These are phyloP conservation scores for Euthynnus affinis DNA, from an alignment of 2,797 vertebrate genomes.

Conservation along the genomic window DNA sequence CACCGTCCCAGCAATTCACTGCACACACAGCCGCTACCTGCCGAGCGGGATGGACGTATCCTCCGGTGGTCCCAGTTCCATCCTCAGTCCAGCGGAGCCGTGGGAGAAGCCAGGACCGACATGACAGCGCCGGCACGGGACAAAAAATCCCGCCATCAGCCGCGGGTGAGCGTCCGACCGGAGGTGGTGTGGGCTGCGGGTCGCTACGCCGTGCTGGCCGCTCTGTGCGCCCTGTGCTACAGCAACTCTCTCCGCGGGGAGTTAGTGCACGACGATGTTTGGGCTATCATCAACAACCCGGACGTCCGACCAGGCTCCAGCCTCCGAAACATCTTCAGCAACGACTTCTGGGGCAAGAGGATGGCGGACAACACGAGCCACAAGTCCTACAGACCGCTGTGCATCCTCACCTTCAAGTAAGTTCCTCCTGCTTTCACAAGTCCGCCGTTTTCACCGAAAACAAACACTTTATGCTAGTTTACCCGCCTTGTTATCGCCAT, in stretches of 20 bases:
- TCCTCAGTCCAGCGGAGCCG: slow-evolving; percentile 47
- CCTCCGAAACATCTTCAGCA: slow-evolving; percentile 86
- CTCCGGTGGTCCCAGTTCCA: slow-evolving; percentile 17
- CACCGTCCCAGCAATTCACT: slow-evolving; percentile 38
- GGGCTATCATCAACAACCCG: slow-evolving; percentile 96
- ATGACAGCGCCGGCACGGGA: slow-evolving; percentile 79
- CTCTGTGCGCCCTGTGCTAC: slow-evolving; percentile 90
- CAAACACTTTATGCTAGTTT: rapidly evolving
- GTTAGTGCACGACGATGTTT: slow-evolving; percentile 97
- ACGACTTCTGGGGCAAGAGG: slow-evolving; percentile 98
- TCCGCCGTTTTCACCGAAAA: not conserved
- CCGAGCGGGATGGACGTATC: slow-evolving; percentile 58
- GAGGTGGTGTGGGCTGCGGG: slow-evolving; percentile 62
- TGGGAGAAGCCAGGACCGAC: slow-evolving; percentile 74
- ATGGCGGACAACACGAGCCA: slow-evolving; percentile 97
- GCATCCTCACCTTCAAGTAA: slow-evolving; percentile 96
- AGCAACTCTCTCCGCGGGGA: slow-evolving; percentile 91
- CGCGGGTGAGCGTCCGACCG: slow-evolving; percentile 49
- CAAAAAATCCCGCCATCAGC: slow-evolving; percentile 51
- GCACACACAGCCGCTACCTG: slow-evolving; percentile 54
- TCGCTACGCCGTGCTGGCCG: slow-evolving; percentile 79
- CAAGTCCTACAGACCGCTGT: slow-evolving; percentile 97
- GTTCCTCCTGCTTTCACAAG: slow-evolving; percentile 49
- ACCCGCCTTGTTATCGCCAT: too few relatives aligned
- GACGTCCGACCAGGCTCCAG: slow-evolving; percentile 90